phyloP scores from a whole-genome alignment of 2,113 vertebrate genomes.

The Astur gentilis region DNA sequence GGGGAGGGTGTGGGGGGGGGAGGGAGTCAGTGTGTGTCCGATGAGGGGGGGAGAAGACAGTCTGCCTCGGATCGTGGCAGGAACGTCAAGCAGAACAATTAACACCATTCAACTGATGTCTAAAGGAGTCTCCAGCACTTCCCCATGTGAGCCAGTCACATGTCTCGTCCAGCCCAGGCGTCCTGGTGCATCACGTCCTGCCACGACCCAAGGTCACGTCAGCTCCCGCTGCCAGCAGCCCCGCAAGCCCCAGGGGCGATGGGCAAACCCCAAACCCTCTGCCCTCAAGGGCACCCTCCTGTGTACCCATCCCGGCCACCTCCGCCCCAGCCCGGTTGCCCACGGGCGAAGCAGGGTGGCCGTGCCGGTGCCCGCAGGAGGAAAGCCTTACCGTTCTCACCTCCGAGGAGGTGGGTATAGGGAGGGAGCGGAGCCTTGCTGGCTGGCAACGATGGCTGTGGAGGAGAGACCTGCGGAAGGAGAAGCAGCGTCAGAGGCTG shows the following conservation, averaged over 20 bases:
- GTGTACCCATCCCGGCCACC: accelerated
- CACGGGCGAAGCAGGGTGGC: accelerated
- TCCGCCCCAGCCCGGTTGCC: not conserved
- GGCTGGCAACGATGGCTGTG: constrained; percentile 93
- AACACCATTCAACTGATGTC: constrained; percentile 97
- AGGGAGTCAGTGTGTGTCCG: constrained; percentile 62
- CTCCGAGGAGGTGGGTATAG: constrained; percentile 91
- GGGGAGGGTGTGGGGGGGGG: not conserved
- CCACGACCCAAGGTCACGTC: not conserved
- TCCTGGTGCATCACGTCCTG: constrained; percentile 82
- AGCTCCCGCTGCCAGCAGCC: not conserved
- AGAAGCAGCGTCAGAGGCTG: not conserved
- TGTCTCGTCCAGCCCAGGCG: constrained; percentile 84
- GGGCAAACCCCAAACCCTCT: not conserved
- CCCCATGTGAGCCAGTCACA: constrained; percentile 95
- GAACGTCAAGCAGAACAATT: constrained; percentile 82
- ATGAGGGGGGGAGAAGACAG: constrained; percentile 44
- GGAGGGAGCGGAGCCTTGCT: constrained; percentile 84
- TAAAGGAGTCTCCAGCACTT: constrained; percentile 80
- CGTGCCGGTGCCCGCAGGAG: accelerated
- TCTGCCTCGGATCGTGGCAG: constrained; percentile 81
- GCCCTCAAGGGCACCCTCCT: not conserved
- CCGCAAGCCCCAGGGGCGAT: accelerated
- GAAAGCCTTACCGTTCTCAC: constrained; percentile 90
- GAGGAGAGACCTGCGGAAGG: constrained; percentile 86